These are phyloP conservation scores for Drosophila suboccidentalis DNA, from an alignment of 2,888 invertebrate genomes.

Conservation along the genomic window DNA sequence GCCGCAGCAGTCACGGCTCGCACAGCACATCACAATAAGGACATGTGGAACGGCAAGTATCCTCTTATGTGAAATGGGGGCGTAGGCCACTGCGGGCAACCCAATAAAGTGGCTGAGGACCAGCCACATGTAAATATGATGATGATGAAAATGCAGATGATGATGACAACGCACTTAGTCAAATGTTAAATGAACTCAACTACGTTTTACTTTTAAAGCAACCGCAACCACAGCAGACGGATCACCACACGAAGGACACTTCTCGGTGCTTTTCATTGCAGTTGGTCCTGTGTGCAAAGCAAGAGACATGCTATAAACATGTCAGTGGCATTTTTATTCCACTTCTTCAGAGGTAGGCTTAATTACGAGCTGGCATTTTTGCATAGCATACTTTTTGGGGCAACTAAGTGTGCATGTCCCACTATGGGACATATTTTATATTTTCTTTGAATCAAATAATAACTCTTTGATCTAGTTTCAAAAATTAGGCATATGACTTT, in stretches of 20 bases:
- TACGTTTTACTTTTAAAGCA: constrained; percentile 69
- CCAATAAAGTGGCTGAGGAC: constrained; percentile 32
- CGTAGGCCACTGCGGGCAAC: constrained; percentile 7
- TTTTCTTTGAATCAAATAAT: too few relatives aligned
- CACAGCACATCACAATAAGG: constrained; percentile 40
- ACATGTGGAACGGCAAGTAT: constrained; percentile 16
- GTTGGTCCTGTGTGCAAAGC: constrained; percentile 29
- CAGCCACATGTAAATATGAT: constrained; percentile 30
- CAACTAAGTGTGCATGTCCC: constrained; percentile 4
- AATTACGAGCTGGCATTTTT: constrained; percentile 51
- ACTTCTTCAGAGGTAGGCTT: constrained; percentile 32
- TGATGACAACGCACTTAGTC: constrained; percentile 75
- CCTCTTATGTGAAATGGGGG: background rate
- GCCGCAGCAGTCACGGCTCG: constrained; percentile 36
- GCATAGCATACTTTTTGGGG: constrained; percentile 66
- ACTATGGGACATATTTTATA: background rate
- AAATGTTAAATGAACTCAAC: constrained; percentile 78
- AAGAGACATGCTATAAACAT: constrained; percentile 6
- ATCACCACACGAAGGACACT: constrained; percentile 40
- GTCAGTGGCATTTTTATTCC: constrained; percentile 1
- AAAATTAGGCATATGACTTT: too few relatives aligned
- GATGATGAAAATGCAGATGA: constrained; percentile 39
- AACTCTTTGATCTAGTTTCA: too few relatives aligned
- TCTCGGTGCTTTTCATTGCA: too few relatives aligned
- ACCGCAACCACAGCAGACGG: constrained; percentile 19